Evolutionary conservation across 2,113 vertebrate genomes (phyloP).

Genomic region (Python bivittatus): DNA sequence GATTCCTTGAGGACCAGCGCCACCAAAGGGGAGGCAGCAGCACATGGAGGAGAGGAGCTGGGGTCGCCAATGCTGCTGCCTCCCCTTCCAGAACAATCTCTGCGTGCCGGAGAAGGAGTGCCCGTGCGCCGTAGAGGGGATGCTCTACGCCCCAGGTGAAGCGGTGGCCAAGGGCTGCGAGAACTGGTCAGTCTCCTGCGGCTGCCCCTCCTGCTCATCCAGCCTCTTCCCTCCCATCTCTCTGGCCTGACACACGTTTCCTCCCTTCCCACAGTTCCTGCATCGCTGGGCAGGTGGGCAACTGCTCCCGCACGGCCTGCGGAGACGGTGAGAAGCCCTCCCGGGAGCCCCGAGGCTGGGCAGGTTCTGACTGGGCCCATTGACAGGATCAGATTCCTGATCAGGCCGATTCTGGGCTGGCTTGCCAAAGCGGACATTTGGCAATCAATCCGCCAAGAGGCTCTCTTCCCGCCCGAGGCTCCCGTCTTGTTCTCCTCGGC

Average conservation of each 20-base stretch:
- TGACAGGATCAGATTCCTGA: no score
- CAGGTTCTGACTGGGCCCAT: neutral
- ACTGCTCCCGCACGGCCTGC: constrained; percentile 78
- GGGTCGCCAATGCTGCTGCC: neutral
- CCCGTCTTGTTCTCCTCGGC: no score
- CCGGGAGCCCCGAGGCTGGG: neutral
- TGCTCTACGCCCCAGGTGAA: constrained; percentile 71
- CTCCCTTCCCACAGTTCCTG: constrained; percentile 75
- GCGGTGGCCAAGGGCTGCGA: constrained; percentile 75
- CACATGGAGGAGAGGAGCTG: neutral
- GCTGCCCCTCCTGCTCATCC: fast-evolving
- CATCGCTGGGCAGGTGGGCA: constrained; percentile 73
- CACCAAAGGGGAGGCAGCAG: neutral
- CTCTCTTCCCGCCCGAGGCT: no score
- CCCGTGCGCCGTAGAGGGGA: constrained; percentile 75
- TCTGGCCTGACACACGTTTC: fast-evolving
- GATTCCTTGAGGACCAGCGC: neutral
- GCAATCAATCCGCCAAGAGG: no score
- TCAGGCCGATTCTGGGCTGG: no score
- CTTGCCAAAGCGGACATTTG: no score
- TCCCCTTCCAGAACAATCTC: constrained; percentile 46
- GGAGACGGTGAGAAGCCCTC: constrained; percentile 70
- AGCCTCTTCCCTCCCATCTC: constrained; percentile 7
- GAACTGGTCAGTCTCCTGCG: constrained; percentile 75
- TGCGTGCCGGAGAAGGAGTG: constrained; percentile 77